Percentiles rank a stretch among this genome's conserved stretches.
phyloP scores from a whole-genome alignment of 2,888 invertebrate genomes.

The Malacosoma neustria region DNA sequence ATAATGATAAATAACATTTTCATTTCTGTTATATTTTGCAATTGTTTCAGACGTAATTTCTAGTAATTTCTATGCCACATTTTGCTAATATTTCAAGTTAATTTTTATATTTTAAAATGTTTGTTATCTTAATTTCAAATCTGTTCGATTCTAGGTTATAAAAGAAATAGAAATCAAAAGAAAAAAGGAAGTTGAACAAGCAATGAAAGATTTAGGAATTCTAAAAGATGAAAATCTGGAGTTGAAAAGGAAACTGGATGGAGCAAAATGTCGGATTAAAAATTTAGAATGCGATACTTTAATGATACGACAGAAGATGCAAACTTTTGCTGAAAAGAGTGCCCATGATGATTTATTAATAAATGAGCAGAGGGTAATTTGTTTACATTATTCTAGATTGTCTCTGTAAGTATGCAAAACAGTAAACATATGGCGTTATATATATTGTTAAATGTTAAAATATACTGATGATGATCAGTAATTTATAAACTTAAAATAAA shows the following conservation, averaged over 20 bases:
- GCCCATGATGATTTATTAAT: constrained; percentile 78
- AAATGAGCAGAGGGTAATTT: constrained; percentile 73
- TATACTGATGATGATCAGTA: no score
- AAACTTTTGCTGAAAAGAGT: constrained; percentile 76
- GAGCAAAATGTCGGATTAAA: constrained; percentile 78
- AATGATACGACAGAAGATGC: constrained; percentile 73
- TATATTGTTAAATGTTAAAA: no score
- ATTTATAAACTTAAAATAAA: no score
- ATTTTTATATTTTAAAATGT: no score
- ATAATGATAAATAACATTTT: no score
- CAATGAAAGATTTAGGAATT: constrained; percentile 73
- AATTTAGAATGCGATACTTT: constrained; percentile 79
- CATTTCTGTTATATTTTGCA: no score
- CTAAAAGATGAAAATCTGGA: constrained; percentile 74
- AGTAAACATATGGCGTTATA: no score
- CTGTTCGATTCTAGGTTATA: constrained; percentile 37
- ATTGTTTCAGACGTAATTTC: no score
- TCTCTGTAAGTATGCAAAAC: no score
- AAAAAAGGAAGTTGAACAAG: constrained; percentile 73
- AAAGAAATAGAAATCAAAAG: constrained; percentile 71
- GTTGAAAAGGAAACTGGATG: constrained; percentile 78
- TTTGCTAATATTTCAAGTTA: no score
- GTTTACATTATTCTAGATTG: no score
- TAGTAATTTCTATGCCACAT: no score
- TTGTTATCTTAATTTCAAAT: not conserved